A percentile compares a stretch with the other conserved stretches of the same genome.
Evolutionary conservation across 2,113 vertebrate species (phyloP).

Genomic region (Oplegnathus fasciatus): DNA sequence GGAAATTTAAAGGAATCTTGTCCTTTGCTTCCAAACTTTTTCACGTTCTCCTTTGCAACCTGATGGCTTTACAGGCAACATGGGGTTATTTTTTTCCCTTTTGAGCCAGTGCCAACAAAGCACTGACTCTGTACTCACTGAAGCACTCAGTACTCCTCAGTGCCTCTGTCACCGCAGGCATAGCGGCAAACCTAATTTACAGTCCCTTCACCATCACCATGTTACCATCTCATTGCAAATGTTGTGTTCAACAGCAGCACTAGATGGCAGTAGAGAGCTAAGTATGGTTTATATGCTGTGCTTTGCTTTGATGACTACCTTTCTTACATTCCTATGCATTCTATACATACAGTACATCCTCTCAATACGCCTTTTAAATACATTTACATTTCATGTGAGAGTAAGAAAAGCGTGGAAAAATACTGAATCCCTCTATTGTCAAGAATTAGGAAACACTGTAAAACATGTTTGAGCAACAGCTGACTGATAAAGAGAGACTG

Average conservation of each 20-base stretch:
- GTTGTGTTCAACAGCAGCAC: not conserved
- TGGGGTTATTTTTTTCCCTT: too few relatives aligned
- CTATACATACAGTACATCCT: not conserved
- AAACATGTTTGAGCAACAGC: not conserved
- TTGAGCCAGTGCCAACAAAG: too few relatives aligned
- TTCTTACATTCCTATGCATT: not conserved
- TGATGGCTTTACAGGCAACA: too few relatives aligned
- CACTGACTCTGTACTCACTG: too few relatives aligned
- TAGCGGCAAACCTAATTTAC: not conserved
- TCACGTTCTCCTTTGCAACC: too few relatives aligned
- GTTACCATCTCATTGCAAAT: not conserved
- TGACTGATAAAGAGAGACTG: not conserved
- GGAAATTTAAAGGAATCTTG: too few relatives aligned
- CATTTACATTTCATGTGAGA: not conserved
- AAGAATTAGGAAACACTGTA: not conserved
- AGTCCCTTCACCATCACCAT: not conserved
- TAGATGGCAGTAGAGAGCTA: slow-evolving; percentile 55
- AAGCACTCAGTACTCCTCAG: not conserved
- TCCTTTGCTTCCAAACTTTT: too few relatives aligned
- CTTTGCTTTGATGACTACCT: not conserved
- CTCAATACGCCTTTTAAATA: not conserved
- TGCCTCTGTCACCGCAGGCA: not conserved
- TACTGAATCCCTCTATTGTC: not conserved
- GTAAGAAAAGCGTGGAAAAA: not conserved
- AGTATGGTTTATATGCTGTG: not conserved